phyloP scores from a whole-genome alignment of 2,797 vertebrate genomes.

The Philypnodon macrostomus region DNA sequence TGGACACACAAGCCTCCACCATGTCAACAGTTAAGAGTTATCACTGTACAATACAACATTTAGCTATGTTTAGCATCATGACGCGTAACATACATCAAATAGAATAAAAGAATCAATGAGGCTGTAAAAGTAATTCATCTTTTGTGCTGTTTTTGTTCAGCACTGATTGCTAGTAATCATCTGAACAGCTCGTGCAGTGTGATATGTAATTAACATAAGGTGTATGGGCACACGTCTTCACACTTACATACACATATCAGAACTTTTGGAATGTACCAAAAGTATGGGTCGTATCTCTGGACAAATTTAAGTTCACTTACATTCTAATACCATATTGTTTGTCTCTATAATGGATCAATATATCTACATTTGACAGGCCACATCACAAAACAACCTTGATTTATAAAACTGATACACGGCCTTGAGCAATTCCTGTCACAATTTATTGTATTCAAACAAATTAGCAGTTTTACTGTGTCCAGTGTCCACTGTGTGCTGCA shows the following conservation, averaged over 20 bases:
- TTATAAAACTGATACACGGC: slow-evolving; percentile 3
- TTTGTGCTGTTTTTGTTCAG: not conserved
- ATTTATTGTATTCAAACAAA: not conserved
- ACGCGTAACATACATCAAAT: not conserved
- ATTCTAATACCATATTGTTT: not conserved
- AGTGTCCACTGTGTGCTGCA: too few species aligned
- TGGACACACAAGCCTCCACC: too few species aligned
- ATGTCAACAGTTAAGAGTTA: too few species aligned
- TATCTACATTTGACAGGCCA: not conserved
- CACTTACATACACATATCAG: too few species aligned
- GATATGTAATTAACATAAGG: not conserved
- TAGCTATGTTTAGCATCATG: not conserved
- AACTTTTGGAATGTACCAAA: too few species aligned
- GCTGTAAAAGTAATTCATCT: not conserved
- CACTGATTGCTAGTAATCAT: not conserved
- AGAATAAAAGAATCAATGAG: not conserved
- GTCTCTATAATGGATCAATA: not conserved
- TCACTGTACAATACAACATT: not conserved
- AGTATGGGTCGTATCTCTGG: too few species aligned
- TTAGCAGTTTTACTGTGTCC: slow-evolving; percentile 4
- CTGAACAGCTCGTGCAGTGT: not conserved
- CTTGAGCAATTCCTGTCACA: not conserved
- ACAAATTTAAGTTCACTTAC: too few species aligned
- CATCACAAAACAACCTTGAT: slow-evolving; percentile 2
- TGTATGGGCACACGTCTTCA: too few species aligned